phyloP scores from a whole-genome alignment of 2,797 vertebrate genomes.

The Hemibagrus guttatus region DNA sequence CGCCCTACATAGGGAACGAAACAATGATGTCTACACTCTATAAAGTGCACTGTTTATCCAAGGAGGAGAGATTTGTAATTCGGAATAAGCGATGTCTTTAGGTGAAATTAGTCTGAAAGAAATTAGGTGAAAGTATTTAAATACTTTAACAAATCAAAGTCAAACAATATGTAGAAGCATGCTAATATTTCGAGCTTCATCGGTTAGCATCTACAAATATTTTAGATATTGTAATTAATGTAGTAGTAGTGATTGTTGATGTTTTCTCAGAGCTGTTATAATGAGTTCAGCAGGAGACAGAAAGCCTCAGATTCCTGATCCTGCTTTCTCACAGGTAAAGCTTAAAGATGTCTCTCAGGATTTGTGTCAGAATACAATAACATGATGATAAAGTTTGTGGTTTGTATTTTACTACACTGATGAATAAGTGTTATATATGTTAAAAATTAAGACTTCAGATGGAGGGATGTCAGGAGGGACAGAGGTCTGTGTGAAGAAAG shows the following conservation, averaged over 20 bases:
- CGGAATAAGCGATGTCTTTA: background rate
- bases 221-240: no score
- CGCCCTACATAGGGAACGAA: background rate
- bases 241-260: background rate
- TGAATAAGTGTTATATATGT: background rate
- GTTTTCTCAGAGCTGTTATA: background rate
- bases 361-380: background rate
- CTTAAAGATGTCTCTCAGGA: background rate
- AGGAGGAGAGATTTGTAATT: background rate
- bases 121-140: no score
- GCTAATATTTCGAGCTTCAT: no score
- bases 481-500: conserved; percentile 2
- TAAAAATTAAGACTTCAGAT: background rate
- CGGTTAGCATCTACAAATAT: no score
- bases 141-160: no score
- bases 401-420: background rate
- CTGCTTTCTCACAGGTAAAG: background rate
- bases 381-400: background rate
- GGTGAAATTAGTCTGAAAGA: no score
- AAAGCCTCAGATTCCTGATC: background rate
- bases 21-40: background rate
- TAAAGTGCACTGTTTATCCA: background rate
- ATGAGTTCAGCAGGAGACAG: background rate
- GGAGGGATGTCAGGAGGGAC: background rate
- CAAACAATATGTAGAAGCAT: no score